Evolutionary conservation across 2,888 invertebrate species (phyloP).

Genomic region (Hirtodrosophila cameraria): DNA sequence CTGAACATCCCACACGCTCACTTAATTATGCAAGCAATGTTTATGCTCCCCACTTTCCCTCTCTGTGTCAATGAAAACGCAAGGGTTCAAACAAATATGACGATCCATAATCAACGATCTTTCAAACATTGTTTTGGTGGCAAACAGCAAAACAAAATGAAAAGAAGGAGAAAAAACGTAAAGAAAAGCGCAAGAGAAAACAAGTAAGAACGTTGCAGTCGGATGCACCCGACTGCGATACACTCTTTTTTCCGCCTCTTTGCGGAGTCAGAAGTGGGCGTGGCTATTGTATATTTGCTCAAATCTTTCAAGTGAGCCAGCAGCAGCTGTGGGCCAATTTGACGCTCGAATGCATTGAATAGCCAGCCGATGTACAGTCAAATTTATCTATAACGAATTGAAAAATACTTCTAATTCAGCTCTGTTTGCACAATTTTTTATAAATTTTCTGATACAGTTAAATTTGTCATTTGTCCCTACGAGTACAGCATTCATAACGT

Average conservation of each 20-base stretch:
- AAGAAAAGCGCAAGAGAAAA: background rate
- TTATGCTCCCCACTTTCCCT: no score
- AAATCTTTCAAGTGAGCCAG: no score
- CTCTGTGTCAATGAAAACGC: conserved; percentile 24
- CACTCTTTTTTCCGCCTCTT: no score
- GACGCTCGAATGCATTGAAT: conserved; percentile 64
- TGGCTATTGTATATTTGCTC: conserved; percentile 3
- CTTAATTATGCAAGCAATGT: no score
- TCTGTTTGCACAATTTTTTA: no score
- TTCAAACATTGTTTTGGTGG: conserved; percentile 51
- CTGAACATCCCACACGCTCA: conserved; percentile 16
- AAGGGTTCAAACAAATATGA: conserved; percentile 50
- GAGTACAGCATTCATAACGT: no score
- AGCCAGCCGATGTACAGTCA: conserved; percentile 24
- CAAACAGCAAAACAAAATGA: conserved; percentile 41
- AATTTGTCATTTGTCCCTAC: no score
- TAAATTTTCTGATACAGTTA: no score
- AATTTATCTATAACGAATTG: background rate
- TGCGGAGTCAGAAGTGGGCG: no score
- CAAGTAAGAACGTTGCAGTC: no score
- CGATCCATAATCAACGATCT: conserved; percentile 51
- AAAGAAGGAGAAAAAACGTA: background rate
- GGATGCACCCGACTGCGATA: no score
- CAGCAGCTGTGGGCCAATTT: conserved; percentile 64
- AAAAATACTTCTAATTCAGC: no score